A percentile compares a stretch with the other conserved stretches of the same genome.
phyloP scores from a whole-genome alignment of 2,797 vertebrate species.

The Botia almorhae region DNA sequence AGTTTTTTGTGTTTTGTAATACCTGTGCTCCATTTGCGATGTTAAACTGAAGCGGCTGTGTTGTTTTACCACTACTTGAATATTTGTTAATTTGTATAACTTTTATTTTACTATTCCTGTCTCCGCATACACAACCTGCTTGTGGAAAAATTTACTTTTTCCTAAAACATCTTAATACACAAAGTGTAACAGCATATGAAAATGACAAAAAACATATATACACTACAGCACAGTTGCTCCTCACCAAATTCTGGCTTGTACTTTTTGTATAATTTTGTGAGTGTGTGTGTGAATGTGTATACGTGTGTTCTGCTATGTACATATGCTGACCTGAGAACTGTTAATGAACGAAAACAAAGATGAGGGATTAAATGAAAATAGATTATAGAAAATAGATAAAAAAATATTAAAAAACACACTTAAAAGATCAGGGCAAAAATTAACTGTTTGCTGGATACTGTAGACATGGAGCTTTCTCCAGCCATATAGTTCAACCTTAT shows the following conservation, averaged over 20 bases:
- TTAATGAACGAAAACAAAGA: conserved; percentile 95
- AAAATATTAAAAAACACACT: conserved; percentile 56
- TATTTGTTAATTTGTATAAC: conserved; percentile 27
- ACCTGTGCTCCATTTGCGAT: not conserved
- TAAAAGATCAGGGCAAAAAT: conserved; percentile 85
- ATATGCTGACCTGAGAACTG: conserved; percentile 98
- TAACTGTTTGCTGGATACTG: conserved; percentile 93
- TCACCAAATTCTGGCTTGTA: conserved; percentile 96
- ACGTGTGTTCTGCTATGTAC: conserved; percentile 90
- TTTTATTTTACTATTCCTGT: not conserved
- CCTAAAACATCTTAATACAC: conserved; percentile 66
- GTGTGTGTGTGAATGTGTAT: conserved; percentile 63
- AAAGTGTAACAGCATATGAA: conserved; percentile 17
- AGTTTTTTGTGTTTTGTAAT: not conserved
- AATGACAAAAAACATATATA: conserved; percentile 66
- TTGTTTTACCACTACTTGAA: conserved; percentile 51
- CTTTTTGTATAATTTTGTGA: conserved; percentile 60
- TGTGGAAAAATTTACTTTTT: conserved; percentile 3
- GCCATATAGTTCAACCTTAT: conserved; percentile 97
- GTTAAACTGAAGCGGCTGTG: conserved; percentile 11
- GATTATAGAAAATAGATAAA: conserved; percentile 66
- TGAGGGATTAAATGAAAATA: conserved; percentile 61
- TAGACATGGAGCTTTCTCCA: conserved; percentile 96
- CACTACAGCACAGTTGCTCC: conserved; percentile 80
- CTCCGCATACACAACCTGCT: conserved; percentile 53